Percentiles rank a stretch among this genome's conserved stretches.
Evolutionary conservation across 2,888 invertebrate species (phyloP).

Genomic region (Tigriopus californicus): DNA sequence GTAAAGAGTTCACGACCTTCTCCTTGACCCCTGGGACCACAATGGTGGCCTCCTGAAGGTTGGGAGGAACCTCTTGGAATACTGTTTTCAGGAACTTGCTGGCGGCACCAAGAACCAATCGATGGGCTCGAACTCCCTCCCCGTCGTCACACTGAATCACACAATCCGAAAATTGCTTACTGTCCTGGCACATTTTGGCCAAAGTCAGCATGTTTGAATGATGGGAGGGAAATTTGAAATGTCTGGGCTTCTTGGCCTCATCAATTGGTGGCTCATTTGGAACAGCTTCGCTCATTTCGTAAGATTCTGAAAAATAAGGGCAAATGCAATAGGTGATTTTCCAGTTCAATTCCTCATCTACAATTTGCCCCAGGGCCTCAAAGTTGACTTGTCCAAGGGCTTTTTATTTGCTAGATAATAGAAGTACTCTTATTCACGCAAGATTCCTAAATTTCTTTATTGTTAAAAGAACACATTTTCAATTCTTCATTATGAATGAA

Average conservation of each 20-base stretch:
- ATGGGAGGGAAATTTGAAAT: slow-evolving; percentile 7
- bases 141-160: slow-evolving; percentile 2
- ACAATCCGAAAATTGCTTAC: slow-evolving; percentile 9
- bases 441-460: no score
- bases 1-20: not conserved
- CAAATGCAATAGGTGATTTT: no score
- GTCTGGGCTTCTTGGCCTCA: not conserved
- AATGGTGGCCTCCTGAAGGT: slow-evolving; percentile 2
- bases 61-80: slow-evolving; percentile 3
- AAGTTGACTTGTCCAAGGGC: no score
- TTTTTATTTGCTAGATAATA: no score
- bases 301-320: no score
- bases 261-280: no score
- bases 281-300: no score
- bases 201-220: slow-evolving; percentile 1
- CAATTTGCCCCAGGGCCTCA: no score
- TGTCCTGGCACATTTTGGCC: slow-evolving; percentile 13
- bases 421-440: no score
- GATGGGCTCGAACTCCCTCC: slow-evolving; percentile 2
- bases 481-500: no score
- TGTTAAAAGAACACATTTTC: no score
- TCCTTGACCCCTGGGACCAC: slow-evolving; percentile 8
- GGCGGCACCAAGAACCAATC: slow-evolving; percentile 2
- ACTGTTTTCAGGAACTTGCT: slow-evolving; percentile 12
- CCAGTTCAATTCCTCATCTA: no score